phyloP scores from a whole-genome alignment of 2,113 vertebrate genomes.

The Dinomys branickii region DNA sequence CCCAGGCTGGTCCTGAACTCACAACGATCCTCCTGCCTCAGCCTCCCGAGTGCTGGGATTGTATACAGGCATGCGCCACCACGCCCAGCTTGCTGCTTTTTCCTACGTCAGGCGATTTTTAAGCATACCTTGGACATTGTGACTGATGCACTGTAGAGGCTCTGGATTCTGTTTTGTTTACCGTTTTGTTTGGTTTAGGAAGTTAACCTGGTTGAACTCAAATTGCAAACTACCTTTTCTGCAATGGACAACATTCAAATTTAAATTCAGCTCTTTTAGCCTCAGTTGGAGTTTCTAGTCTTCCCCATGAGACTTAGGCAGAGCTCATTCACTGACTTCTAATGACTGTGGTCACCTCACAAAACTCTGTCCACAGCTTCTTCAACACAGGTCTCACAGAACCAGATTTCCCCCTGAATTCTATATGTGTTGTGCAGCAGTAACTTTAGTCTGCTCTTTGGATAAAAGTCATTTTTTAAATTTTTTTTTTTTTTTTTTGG shows the following conservation, averaged over 20 bases:
- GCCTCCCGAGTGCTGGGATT: background rate
- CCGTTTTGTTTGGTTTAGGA: background rate
- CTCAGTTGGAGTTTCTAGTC: background rate
- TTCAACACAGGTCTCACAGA: background rate
- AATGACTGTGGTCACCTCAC: background rate
- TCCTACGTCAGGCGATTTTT: background rate
- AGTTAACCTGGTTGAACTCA: background rate
- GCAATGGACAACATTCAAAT: background rate
- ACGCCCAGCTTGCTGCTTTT: background rate
- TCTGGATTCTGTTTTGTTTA: background rate
- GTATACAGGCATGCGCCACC: background rate
- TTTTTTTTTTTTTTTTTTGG: too few relatives aligned
- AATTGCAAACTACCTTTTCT: background rate
- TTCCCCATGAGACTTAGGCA: background rate
- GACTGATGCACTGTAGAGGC: background rate
- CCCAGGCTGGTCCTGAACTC: background rate
- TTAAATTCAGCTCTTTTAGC: background rate
- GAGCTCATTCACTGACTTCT: background rate
- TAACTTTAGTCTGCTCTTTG: background rate
- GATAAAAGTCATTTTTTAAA: too few relatives aligned
- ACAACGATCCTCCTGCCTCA: background rate
- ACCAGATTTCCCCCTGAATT: background rate
- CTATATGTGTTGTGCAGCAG: background rate
- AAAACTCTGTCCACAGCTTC: background rate
- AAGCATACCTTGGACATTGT: background rate